A percentile compares a stretch with the other conserved stretches of the same genome.
phyloP scores from a whole-genome alignment of 1,140 invertebrate genomes.

The Lordiphosa mommai region DNA sequence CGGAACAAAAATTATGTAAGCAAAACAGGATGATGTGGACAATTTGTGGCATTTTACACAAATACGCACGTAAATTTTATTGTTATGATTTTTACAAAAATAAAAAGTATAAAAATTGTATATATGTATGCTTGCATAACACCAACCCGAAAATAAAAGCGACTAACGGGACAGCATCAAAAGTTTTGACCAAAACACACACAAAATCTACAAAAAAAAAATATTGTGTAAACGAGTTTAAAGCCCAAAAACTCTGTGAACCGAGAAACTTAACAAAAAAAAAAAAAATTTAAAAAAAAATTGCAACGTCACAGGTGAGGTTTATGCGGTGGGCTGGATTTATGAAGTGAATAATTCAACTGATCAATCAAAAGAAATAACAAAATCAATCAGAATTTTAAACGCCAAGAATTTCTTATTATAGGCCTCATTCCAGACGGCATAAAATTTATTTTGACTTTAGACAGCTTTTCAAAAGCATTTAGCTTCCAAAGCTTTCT shows the following conservation, averaged over 20 bases:
- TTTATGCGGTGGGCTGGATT: too few species aligned
- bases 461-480: too few species aligned
- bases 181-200: too few species aligned
- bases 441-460: too few species aligned
- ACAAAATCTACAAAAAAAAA: neutral
- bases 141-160: constrained; percentile 12
- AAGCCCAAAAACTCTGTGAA: constrained; percentile 8
- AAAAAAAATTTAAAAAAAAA: neutral
- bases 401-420: too few species aligned
- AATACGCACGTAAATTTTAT: constrained; percentile 49
- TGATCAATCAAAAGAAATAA: too few species aligned
- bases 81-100: constrained; percentile 57
- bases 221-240: constrained; percentile 39
- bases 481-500: too few species aligned
- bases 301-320: neutral
- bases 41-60: constrained; percentile 53
- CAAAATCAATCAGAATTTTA: too few species aligned
- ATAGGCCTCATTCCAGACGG: too few species aligned
- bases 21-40: constrained; percentile 42
- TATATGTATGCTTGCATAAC: constrained; percentile 9
- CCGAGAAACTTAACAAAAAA: neutral
- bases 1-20: constrained; percentile 11
- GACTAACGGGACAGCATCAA: neutral
- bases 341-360: too few species aligned
- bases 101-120: too few species aligned